These are phyloP conservation scores for Noctilio leporinus DNA, from an alignment of 2,113 vertebrate species.

Conservation along the genomic window DNA sequence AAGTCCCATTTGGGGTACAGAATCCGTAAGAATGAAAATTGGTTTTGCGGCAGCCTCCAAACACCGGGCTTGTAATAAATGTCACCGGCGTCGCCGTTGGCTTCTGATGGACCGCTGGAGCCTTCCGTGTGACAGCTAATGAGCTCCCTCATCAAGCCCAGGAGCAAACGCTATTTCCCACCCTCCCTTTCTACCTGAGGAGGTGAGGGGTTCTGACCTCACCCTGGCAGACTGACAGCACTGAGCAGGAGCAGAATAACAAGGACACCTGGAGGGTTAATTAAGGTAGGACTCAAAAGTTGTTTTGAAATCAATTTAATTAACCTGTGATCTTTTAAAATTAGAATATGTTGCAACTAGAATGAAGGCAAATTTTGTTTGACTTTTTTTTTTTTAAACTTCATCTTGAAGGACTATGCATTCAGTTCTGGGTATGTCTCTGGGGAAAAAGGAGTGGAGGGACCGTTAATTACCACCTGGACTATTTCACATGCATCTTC, in stretches of 20 bases:
- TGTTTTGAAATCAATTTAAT: constrained; percentile 68
- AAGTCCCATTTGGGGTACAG: neutral
- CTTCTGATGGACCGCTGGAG: constrained; percentile 16
- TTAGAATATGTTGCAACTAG: constrained; percentile 48
- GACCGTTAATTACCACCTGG: constrained; percentile 26
- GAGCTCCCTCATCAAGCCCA: constrained; percentile 58
- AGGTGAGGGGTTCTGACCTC: neutral
- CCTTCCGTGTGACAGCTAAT: constrained; percentile 58
- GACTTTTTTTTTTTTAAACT: neutral
- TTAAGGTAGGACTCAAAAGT: constrained; percentile 50
- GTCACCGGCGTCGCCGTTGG: neutral
- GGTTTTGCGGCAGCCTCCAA: constrained; percentile 50
- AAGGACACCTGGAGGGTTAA: constrained; percentile 56
- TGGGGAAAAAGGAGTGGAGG: neutral
- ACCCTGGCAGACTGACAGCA: constrained; percentile 7
- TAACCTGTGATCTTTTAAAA: constrained; percentile 59
- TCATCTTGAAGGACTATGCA: neutral
- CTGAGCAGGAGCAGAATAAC: neutral
- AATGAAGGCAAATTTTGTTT: constrained; percentile 42
- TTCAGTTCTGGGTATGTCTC: neutral
- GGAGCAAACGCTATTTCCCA: constrained; percentile 15
- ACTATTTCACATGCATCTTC: neutral
- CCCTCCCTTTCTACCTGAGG: neutral
- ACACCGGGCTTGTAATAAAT: constrained; percentile 15
- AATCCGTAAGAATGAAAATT: constrained; percentile 39